Conservation (phyloP, 2,888 invertebrate genomes). For the Pachymerium ferrugineum region DNA sequence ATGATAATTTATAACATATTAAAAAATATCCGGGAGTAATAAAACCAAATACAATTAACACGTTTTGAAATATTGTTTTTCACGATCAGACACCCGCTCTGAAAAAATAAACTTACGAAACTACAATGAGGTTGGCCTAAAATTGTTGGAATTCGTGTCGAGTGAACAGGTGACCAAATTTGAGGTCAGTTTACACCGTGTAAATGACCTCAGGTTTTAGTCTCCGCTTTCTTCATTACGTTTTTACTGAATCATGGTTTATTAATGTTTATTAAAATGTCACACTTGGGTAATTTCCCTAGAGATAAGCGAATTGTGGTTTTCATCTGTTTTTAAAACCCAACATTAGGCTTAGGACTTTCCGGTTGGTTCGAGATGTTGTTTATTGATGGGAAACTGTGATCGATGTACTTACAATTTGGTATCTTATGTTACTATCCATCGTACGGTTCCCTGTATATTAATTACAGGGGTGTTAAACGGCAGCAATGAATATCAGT, state of each 20-base stretch:
- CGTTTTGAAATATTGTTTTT: too few relatives aligned
- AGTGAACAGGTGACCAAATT: neutral
- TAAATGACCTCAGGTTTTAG: neutral
- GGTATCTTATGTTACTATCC: neutral
- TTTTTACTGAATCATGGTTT: too few relatives aligned
- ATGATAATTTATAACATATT: neutral
- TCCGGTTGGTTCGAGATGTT: too few relatives aligned
- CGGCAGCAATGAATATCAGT: neutral
- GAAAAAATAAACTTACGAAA: neutral
- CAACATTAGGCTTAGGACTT: neutral
- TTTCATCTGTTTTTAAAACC: neutral
- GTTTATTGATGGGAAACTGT: too few relatives aligned
- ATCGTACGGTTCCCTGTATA: neutral
- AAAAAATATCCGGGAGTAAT: neutral
- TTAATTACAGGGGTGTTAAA: neutral
- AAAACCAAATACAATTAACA: neutral
- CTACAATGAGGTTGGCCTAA: neutral
- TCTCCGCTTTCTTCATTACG: neutral
- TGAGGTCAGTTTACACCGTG: neutral
- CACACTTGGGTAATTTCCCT: too few relatives aligned
- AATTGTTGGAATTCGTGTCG: neutral
- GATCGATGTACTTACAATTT: slow-evolving; percentile 5
- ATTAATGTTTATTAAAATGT: too few relatives aligned
- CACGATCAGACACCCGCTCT: too few relatives aligned
- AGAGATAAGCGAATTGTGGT: neutral